Evolutionary conservation across 1,140 invertebrate genomes (phyloP), one percentile per base, ranked within the genome.

Genomic region (Meloidogyne exigua): DNA sequence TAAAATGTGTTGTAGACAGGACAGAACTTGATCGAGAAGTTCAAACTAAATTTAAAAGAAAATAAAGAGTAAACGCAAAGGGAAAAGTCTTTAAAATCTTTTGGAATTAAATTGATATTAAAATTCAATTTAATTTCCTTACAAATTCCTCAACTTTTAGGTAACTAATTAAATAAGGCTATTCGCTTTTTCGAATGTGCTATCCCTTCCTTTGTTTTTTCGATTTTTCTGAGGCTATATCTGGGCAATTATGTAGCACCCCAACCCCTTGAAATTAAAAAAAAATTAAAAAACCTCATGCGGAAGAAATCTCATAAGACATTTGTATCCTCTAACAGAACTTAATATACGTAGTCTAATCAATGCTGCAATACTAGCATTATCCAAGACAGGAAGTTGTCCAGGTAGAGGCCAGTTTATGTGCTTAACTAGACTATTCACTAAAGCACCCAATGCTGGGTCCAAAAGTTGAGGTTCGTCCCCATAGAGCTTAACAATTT

Each of bases 391-490:
- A 26, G 49, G 18, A 13, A 21, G 28, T 18, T 18, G 10, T 3
- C 11, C 15, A 39, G 3, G 66, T 36, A 49, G 75, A 76, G 25
- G 76, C 67, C 63, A 79, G 15, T 25, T 25, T 13, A 79, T 65
- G 12, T 25, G 42, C 25, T 25, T 21, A 39, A 79, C 23, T 2
- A 79, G 32, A 5, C 11, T 5, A 26, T 76, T 12, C 0, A 79
- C 77, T 21, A 80, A 68, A 13, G 68, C 39, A 10, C 49, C 12
- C 10, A 79, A 23, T 28, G 66, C 68, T 18, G 79, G 67, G 25
- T 79, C 77, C 67, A 79, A 66, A 18, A 79, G 62, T 64, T 80
- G 77, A 7, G 76, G 66, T 57, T 79, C 77, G 11, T 80, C 76
- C 2, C 68, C 36, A 63, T 79, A 79, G 25, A 79, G 68, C 44